Evolutionary conservation across 2,888 invertebrate genomes (phyloP).

Genomic region (Asteroscopus sphinx): DNA sequence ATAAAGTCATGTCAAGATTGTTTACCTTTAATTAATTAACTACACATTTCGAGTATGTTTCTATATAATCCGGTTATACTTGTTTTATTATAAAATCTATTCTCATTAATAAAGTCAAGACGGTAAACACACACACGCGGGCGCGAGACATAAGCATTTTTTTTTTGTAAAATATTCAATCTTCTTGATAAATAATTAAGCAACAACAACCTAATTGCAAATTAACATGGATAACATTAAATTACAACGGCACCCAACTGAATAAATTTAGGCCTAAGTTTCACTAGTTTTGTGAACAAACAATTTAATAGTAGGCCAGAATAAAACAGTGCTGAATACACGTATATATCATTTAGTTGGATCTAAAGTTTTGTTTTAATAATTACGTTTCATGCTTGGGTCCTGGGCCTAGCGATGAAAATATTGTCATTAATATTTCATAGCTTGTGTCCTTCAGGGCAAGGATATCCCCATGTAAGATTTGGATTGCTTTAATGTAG

Average conservation of each 20-base stretch:
- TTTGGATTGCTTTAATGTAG: too few species aligned
- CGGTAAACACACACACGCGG: too few species aligned
- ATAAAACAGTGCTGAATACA: conserved; percentile 3
- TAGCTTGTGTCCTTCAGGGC: too few species aligned
- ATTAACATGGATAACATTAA: conserved; percentile 44
- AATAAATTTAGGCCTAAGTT: conserved; percentile 44
- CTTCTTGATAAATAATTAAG: not conserved
- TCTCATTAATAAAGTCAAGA: too few species aligned
- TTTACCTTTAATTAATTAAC: too few species aligned
- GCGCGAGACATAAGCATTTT: too few species aligned
- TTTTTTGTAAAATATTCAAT: too few species aligned
- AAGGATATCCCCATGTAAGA: too few species aligned
- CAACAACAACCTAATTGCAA: conserved; percentile 16
- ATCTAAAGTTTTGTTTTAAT: conserved; percentile 42
- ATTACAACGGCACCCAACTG: conserved; percentile 34
- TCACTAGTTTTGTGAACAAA: conserved; percentile 39
- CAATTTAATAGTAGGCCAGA: conserved; percentile 20
- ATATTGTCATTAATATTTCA: conserved; percentile 1
- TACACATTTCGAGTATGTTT: too few species aligned
- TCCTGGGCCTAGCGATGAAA: not conserved
- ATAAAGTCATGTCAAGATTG: too few species aligned
- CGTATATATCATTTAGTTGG: conserved; percentile 36
- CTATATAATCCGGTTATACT: too few species aligned
- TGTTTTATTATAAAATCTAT: too few species aligned
- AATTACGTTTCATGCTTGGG: conserved; percentile 25